Conservation (phyloP, 2,888 invertebrate species). For the Eupithecia vulgata region DNA sequence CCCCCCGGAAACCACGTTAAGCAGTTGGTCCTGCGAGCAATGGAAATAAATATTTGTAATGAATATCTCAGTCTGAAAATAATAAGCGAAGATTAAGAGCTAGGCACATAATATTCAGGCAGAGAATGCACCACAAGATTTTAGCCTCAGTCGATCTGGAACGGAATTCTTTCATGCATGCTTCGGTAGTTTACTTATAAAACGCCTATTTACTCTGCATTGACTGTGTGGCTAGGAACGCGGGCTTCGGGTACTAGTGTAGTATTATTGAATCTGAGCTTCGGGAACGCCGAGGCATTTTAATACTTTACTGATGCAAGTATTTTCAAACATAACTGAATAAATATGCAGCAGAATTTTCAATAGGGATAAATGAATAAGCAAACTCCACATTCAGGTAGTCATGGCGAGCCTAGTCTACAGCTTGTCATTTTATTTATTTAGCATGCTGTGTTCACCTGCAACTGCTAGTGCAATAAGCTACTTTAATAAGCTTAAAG, state of each 20-base stretch:
- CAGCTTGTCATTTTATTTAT: too few relatives aligned
- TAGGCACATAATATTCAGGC: not conserved
- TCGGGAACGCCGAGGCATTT: not conserved
- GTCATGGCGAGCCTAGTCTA: too few relatives aligned
- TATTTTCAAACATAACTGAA: slow-evolving; percentile 6
- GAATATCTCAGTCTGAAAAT: not conserved
- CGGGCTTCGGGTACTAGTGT: not conserved
- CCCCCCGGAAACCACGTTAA: too few relatives aligned
- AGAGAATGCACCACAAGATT: not conserved
- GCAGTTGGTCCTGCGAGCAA: too few relatives aligned
- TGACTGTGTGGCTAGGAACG: not conserved
- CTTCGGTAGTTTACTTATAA: slow-evolving; percentile 12
- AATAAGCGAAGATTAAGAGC: not conserved
- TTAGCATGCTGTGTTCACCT: too few relatives aligned
- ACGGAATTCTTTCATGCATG: not conserved
- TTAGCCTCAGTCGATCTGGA: not conserved
- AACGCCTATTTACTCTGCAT: slow-evolving; percentile 3
- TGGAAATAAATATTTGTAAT: not conserved
- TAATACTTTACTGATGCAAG: not conserved
- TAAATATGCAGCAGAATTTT: not conserved
- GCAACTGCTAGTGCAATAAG: too few relatives aligned
- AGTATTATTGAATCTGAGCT: too few relatives aligned
- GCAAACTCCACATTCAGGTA: too few relatives aligned
- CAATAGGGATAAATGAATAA: not conserved
- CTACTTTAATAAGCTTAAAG: too few relatives aligned